A percentile compares a stretch with the other conserved stretches of the same genome.
phyloP scores from a whole-genome alignment of 2,797 vertebrate species.

The Megaceryle alcyon region DNA sequence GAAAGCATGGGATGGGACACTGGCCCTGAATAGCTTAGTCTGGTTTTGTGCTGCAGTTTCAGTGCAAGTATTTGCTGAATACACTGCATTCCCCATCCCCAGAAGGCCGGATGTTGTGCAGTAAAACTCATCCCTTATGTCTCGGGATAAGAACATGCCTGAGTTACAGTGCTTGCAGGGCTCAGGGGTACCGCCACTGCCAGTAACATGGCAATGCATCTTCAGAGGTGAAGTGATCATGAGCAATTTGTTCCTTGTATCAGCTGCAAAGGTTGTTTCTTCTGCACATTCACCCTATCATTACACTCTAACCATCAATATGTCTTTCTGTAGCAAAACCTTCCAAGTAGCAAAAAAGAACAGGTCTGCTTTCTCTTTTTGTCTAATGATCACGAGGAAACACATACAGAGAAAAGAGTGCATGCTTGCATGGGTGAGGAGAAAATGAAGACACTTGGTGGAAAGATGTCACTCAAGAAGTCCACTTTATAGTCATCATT shows the following conservation, averaged over 20 bases:
- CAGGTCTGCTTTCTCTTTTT: neutral
- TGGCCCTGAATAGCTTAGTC: neutral
- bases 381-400: neutral
- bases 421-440: neutral
- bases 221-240: conserved; percentile 18
- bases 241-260: conserved; percentile 25
- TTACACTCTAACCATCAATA: neutral
- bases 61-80: neutral
- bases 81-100: neutral
- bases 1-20: neutral
- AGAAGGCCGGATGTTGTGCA: neutral
- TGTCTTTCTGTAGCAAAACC: conserved; percentile 28
- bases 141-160: neutral
- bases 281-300: conserved; percentile 8
- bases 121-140: neutral
- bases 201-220: neutral
- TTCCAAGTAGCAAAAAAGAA: conserved; percentile 11
- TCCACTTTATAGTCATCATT: neutral
- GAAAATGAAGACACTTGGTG: neutral
- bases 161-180: neutral
- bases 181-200: neutral
- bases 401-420: neutral
- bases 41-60: neutral
- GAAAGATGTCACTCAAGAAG: neutral
- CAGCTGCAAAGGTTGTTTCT: neutral